phyloP scores from a whole-genome alignment of 2,888 invertebrate genomes.

The Phyto melanocephala region DNA sequence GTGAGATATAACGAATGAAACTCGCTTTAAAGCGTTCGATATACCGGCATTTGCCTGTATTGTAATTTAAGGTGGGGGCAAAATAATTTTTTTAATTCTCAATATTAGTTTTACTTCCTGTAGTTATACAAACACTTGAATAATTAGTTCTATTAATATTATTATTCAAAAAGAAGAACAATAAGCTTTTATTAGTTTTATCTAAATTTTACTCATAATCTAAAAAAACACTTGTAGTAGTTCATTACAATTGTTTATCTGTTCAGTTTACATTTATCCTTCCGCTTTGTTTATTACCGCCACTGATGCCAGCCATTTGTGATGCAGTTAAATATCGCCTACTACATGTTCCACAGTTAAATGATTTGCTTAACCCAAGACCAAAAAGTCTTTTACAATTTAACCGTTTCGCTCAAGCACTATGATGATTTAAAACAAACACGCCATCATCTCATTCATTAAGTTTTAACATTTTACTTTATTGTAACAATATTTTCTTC shows the following conservation, averaged over 20 bases:
- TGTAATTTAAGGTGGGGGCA: too few species aligned
- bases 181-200: neutral
- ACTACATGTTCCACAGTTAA: slow-evolving; percentile 32
- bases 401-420: neutral
- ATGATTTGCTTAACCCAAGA: slow-evolving; percentile 19
- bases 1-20: too few species aligned
- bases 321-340: slow-evolving; percentile 24
- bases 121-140: too few species aligned
- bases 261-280: slow-evolving; percentile 17
- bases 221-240: slow-evolving; percentile 10
- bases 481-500: slow-evolving; percentile 15
- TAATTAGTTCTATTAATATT: neutral
- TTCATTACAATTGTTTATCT: neutral
- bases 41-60: too few species aligned
- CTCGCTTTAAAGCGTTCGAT: too few species aligned
- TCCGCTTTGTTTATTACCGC: slow-evolving; percentile 35
- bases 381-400: slow-evolving; percentile 9
- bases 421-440: slow-evolving; percentile 59
- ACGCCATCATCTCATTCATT: slow-evolving; percentile 63
- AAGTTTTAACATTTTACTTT: slow-evolving; percentile 53
- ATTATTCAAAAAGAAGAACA: neutral
- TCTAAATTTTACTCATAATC: neutral
- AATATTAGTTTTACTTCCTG: too few species aligned
- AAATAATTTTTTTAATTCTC: too few species aligned
- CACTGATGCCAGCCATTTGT: neutral